phyloP scores from a whole-genome alignment of 2,113 vertebrate species.

The Chionis minor region DNA sequence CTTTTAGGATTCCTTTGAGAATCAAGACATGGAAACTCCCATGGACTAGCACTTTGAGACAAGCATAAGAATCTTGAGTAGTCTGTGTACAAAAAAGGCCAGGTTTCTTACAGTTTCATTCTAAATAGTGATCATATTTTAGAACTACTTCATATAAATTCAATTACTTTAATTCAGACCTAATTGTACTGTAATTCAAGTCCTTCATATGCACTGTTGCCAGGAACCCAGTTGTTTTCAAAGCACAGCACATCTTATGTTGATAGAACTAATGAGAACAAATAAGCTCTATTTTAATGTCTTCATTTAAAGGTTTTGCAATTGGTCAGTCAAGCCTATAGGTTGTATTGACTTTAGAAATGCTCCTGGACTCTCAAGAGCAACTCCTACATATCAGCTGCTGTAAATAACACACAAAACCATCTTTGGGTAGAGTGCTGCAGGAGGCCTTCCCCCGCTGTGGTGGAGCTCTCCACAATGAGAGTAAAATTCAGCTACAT shows the following conservation, averaged over 20 bases:
- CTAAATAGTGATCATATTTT: neutral
- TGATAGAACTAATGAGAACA: neutral
- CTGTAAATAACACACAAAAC: neutral
- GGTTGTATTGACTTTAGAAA: neutral
- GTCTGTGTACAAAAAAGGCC: neutral
- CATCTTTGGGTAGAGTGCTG: neutral
- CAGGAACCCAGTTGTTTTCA: neutral
- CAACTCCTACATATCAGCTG: neutral
- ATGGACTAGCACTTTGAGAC: neutral
- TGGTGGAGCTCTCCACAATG: neutral
- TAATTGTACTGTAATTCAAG: neutral
- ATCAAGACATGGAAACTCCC: neutral
- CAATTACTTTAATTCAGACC: neutral
- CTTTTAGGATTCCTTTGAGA: constrained; percentile 24
- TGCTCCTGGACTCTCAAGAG: neutral
- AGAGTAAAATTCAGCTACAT: neutral
- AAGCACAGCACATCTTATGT: neutral
- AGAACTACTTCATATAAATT: neutral
- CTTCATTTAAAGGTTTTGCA: neutral
- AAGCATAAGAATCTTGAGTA: neutral
- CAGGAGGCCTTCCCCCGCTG: neutral
- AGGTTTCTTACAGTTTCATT: neutral
- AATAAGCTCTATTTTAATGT: neutral
- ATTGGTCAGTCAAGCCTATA: neutral
- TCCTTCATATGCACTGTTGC: neutral